Evolutionary conservation across 2,888 invertebrate species (phyloP).

Genomic region (Andrena trimmerana): DNA sequence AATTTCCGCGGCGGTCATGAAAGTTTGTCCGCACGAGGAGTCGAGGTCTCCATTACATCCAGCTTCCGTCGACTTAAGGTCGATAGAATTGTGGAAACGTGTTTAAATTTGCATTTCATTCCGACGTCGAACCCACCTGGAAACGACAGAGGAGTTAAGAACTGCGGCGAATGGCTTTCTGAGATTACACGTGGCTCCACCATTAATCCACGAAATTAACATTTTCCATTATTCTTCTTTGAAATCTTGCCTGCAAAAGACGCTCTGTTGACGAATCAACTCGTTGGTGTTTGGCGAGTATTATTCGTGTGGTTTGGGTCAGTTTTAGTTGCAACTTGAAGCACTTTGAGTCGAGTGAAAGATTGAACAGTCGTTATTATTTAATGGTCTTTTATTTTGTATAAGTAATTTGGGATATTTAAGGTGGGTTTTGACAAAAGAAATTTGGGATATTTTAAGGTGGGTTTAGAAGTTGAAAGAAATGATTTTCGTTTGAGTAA

Average conservation of each 20-base stretch:
- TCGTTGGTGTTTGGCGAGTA: too few relatives aligned
- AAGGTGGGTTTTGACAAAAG: too few relatives aligned
- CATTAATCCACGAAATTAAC: conserved; percentile 55
- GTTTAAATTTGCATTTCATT: conserved; percentile 74
- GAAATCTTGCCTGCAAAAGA: background rate
- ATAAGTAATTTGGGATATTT: too few relatives aligned
- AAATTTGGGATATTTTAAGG: too few relatives aligned
- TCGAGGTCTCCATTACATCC: conserved; percentile 65
- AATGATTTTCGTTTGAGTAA: too few relatives aligned
- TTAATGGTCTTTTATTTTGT: too few relatives aligned
- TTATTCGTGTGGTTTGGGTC: too few relatives aligned
- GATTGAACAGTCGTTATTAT: too few relatives aligned
- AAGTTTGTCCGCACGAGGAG: conserved; percentile 57
- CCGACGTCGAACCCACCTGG: conserved; percentile 55
- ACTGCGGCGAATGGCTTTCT: conserved; percentile 29
- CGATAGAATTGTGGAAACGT: conserved; percentile 71
- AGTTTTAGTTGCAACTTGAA: background rate
- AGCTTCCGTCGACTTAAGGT: conserved; percentile 55
- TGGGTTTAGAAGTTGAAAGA: too few relatives aligned
- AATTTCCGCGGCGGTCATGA: conserved; percentile 52
- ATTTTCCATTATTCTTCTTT: conserved; percentile 1
- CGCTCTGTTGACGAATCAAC: too few relatives aligned
- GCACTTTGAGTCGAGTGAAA: background rate
- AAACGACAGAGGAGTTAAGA: conserved; percentile 39
- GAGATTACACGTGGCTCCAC: conserved; percentile 33